These are phyloP conservation scores for Neolamprologus fasciatus DNA, from an alignment of 2,113 vertebrate genomes.

Conservation along the genomic window DNA sequence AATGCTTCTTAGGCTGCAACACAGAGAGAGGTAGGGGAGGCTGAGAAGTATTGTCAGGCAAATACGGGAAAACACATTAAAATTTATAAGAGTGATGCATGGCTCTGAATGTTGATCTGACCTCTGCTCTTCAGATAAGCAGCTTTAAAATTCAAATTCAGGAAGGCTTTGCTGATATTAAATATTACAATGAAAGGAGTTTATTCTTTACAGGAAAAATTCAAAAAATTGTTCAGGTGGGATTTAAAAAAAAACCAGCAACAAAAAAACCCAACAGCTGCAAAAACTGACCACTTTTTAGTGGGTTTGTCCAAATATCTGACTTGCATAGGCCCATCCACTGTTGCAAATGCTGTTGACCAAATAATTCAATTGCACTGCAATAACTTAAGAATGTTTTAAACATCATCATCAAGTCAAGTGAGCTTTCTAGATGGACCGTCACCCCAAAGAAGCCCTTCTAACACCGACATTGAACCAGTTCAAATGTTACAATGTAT, in stretches of 20 bases:
- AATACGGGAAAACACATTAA: neutral
- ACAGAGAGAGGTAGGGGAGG: neutral
- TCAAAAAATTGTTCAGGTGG: neutral
- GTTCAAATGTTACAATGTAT: neutral
- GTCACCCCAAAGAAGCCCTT: rapidly evolving
- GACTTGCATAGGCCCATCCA: neutral
- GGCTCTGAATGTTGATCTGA: neutral
- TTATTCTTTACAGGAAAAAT: neutral
- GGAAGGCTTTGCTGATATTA: neutral
- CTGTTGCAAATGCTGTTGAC: rapidly evolving
- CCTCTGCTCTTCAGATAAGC: neutral
- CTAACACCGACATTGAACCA: rapidly evolving
- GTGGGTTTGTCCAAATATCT: neutral
- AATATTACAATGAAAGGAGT: neutral
- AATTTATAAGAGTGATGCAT: neutral
- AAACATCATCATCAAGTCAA: neutral
- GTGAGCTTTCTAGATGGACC: neutral
- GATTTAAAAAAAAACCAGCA: rapidly evolving
- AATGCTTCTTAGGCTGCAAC: neutral
- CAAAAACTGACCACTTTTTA: neutral
- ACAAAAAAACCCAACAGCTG: neutral
- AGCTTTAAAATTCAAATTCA: neutral
- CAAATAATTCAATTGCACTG: neutral
- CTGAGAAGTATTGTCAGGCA: neutral
- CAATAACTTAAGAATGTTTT: neutral